These are phyloP conservation scores for Drosophila ambigua DNA, from an alignment of 1,140 invertebrate genomes.

Conservation along the genomic window DNA sequence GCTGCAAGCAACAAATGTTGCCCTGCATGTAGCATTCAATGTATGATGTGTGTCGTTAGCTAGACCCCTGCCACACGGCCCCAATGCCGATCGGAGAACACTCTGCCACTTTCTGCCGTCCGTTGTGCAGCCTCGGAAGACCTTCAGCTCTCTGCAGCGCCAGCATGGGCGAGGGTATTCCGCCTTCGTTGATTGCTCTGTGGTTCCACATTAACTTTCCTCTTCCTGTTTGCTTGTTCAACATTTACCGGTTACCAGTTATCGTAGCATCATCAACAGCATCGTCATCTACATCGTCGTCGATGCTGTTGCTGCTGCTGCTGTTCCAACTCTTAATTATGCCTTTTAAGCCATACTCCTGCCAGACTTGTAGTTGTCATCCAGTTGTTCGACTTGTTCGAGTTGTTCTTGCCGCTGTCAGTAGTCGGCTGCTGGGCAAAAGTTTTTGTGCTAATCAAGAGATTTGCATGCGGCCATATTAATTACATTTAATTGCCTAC, in stretches of 20 bases:
- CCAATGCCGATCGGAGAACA: neutral
- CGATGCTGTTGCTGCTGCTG: neutral
- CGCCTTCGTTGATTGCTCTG: neutral
- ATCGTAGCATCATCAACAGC: slow-evolving; percentile 2
- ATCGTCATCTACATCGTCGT: too few relatives aligned
- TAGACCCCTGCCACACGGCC: neutral
- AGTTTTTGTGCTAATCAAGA: neutral
- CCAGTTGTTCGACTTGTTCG: neutral
- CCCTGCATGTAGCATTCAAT: slow-evolving; percentile 48
- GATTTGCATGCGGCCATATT: slow-evolving; percentile 2
- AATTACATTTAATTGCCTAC: slow-evolving; percentile 28
- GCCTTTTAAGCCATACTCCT: slow-evolving; percentile 11
- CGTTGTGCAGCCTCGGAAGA: too few relatives aligned
- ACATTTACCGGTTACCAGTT: slow-evolving; percentile 13
- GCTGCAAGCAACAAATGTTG: slow-evolving; percentile 56
- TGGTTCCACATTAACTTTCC: too few relatives aligned
- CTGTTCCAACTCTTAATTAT: slow-evolving; percentile 20
- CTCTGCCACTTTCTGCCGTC: too few relatives aligned
- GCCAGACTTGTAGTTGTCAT: neutral
- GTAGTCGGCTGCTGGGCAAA: neutral
- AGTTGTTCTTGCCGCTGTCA: neutral
- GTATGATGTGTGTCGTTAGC: slow-evolving; percentile 40
- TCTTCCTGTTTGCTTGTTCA: slow-evolving; percentile 9
- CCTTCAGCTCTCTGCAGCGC: too few relatives aligned
- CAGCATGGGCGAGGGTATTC: neutral